phyloP scores from a whole-genome alignment of 2,797 vertebrate species.

The Sparus aurata region DNA sequence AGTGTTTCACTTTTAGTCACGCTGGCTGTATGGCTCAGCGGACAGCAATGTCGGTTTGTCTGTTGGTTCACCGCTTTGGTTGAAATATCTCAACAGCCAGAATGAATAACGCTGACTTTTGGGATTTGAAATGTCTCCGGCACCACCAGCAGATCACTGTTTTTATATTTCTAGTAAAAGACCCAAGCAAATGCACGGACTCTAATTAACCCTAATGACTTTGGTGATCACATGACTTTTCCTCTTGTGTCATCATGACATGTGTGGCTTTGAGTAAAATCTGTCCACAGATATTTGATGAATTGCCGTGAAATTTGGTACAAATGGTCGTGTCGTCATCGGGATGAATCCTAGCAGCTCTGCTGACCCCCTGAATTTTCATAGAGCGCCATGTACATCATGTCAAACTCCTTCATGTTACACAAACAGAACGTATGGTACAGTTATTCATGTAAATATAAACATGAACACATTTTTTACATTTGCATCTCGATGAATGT shows the following conservation, averaged over 20 bases:
- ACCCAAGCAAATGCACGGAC: neutral
- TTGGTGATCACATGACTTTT: no score
- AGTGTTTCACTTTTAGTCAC: slow-evolving; percentile 3
- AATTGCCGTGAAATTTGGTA: neutral
- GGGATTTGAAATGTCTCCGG: no score
- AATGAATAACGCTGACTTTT: no score
- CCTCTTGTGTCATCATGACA: neutral
- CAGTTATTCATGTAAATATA: no score
- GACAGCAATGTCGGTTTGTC: neutral
- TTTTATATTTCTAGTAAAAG: neutral
- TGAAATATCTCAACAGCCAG: neutral
- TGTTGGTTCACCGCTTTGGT: neutral
- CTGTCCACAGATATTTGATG: neutral
- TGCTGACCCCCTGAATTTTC: neutral
- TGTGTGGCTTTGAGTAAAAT: neutral
- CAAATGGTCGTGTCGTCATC: neutral
- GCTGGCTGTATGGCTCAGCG: neutral
- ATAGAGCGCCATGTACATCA: neutral
- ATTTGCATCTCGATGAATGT: no score
- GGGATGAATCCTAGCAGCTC: neutral
- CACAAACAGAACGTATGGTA: no score
- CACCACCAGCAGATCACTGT: neutral
- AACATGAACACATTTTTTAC: no score
- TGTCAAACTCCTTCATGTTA: neutral
- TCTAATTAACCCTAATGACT: no score